These are phyloP conservation scores for Cryptoprocta ferox DNA, from an alignment of 2,797 vertebrate genomes.

Conservation along the genomic window DNA sequence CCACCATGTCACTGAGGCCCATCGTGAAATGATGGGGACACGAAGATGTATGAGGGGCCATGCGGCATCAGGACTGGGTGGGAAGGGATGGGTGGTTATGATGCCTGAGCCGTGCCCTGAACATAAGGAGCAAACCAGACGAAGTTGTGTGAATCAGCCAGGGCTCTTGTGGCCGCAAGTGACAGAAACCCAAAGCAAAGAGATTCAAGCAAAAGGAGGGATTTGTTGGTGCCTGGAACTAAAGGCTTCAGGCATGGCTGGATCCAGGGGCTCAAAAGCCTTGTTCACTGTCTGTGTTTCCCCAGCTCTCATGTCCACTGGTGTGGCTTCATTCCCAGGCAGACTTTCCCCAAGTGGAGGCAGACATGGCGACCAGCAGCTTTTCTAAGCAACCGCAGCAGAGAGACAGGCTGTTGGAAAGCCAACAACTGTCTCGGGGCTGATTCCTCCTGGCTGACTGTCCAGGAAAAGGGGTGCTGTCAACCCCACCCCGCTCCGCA, in stretches of 20 bases:
- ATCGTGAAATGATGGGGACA: fast-evolving
- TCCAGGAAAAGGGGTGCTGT: neutral
- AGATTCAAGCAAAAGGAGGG: neutral
- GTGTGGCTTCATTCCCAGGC: neutral
- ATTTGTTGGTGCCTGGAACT: neutral
- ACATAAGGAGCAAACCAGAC: neutral
- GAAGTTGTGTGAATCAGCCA: neutral
- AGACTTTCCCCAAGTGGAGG: neutral
- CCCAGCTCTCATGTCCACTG: neutral
- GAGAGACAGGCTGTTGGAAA: neutral
- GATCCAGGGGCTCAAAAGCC: neutral
- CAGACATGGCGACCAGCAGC: neutral
- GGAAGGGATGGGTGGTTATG: neutral
- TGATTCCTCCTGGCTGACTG: neutral
- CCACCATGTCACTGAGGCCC: neutral
- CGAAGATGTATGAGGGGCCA: fast-evolving
- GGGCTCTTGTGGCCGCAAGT: neutral
- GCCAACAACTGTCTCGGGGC: neutral
- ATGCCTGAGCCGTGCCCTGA: neutral
- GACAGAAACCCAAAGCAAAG: neutral
- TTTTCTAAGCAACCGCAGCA: neutral
- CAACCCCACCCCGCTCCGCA: neutral
- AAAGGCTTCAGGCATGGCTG: neutral
- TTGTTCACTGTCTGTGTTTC: neutral
- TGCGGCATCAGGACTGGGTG: neutral